phyloP scores from a whole-genome alignment of 2,888 invertebrate species.

The Zhuqinia jingwanae region DNA sequence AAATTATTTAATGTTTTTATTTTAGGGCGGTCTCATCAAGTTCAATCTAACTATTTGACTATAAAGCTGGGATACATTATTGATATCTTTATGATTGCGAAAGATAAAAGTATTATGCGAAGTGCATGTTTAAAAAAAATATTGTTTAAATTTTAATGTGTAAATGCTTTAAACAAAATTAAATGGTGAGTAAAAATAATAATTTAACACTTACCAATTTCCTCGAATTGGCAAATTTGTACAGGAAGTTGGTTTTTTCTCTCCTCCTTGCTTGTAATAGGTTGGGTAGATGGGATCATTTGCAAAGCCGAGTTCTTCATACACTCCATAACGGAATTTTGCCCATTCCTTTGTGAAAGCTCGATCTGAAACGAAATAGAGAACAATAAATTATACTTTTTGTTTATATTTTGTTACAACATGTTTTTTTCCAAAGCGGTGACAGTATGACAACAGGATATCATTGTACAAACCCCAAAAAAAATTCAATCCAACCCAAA shows the following conservation, averaged over 20 bases:
- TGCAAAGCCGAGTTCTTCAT: slow-evolving; percentile 85
- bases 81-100: no score
- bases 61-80: no score
- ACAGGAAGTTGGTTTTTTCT: slow-evolving; percentile 80
- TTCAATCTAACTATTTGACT: no score
- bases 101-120: no score
- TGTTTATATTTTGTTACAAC: no score
- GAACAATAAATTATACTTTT: no score
- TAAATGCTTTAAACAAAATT: background rate
- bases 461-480: no score
- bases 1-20: no score
- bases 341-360: slow-evolving; percentile 85
- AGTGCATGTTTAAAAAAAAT: no score
- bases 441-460: background rate
- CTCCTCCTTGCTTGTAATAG: slow-evolving; percentile 82
- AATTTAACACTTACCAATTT: slow-evolving; percentile 78
- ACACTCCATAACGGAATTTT: slow-evolving; percentile 86
- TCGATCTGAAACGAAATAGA: slow-evolving; percentile 80
- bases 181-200: slow-evolving; percentile 1
- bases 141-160: no score
- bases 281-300: slow-evolving; percentile 84
- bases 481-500: background rate
- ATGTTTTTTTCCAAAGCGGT: no score
- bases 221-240: slow-evolving; percentile 77
- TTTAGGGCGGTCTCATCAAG: no score